Evolutionary conservation across 2,113 vertebrate species (phyloP), one percentile per base, ranked within the genome.

Genomic region (Sceloporus undulatus): DNA sequence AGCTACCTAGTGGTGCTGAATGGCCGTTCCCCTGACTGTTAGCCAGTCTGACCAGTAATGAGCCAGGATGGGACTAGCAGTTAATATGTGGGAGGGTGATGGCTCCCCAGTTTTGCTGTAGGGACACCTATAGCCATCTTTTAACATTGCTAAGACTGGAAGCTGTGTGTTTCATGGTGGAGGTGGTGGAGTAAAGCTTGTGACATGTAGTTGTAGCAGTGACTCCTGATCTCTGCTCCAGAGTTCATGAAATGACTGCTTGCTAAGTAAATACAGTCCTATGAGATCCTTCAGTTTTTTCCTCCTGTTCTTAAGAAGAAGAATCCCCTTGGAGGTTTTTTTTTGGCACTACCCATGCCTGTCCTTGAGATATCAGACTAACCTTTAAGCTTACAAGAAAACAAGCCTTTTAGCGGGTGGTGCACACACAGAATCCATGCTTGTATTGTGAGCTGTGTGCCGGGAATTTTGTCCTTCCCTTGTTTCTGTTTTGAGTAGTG

Each of bases 371-470:
- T 79, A 79, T 4, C 9, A 38, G 8, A 25, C 8, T 66, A 68
- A 68, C 40, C 42, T 83, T 87, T 87, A 87, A 81, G 59, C 25
- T 81, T 81, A 27, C 54, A 74, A 21, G 48, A 84, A 54, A 38
- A 84, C 4, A 54, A 56, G 19, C 11, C 5, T n/a, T 84, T 84
- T 59, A 29, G 29, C 5, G 29, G 3, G 27, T 29, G 27, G 29
- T 71, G 68, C 7, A 23, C 56, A 59, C 14, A 16, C 52, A 87
- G 38, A 80, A 56, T 62, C 65, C 19, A 25, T 65, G 23, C 10
- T 87, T 16, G 71, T 74, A 14, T 40, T 42, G 29, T n/a, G 42
- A 62, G n/a, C 52, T 40, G 48, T 23, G 40, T 71, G 10, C 5
- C n/a, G 21, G 68, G 14, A 27, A 42, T 29, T 74, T 74, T 3